These are phyloP conservation scores for Pogonocherus hispidulus DNA, from an alignment of 2,888 invertebrate species.

Conservation along the genomic window DNA sequence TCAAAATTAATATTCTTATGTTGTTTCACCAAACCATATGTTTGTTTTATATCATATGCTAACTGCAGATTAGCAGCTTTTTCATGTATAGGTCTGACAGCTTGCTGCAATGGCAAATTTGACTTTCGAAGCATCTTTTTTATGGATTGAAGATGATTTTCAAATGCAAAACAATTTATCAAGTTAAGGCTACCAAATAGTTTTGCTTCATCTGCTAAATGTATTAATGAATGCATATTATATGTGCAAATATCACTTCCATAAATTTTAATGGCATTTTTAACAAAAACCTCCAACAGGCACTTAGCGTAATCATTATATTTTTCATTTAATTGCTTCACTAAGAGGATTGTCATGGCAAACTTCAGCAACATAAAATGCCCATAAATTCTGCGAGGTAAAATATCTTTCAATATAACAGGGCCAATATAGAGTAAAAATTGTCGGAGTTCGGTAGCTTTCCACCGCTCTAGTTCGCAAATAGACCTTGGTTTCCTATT, in stretches of 20 bases:
- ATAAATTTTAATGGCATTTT: slow-evolving; percentile 32
- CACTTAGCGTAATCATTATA: slow-evolving; percentile 44
- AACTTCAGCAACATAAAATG: slow-evolving; percentile 48
- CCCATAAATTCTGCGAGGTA: slow-evolving; percentile 37
- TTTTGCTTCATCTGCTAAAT: slow-evolving; percentile 38
- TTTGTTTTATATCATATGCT: too few species aligned
- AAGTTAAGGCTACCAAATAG: slow-evolving; percentile 28
- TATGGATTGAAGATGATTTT: slow-evolving; percentile 33
- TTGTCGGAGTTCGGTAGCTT: slow-evolving; percentile 51
- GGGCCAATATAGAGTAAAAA: slow-evolving; percentile 50
- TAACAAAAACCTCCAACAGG: slow-evolving; percentile 34
- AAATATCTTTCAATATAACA: slow-evolving; percentile 38
- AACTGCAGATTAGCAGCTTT: too few species aligned
- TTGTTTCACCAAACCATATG: too few species aligned
- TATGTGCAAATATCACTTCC: slow-evolving; percentile 37
- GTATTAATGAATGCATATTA: slow-evolving; percentile 34
- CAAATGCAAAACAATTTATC: slow-evolving; percentile 36
- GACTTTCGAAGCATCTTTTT: slow-evolving; percentile 37
- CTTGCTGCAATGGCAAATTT: background rate
- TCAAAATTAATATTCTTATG: too few species aligned
- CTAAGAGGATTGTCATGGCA: slow-evolving; percentile 44
- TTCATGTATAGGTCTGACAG: too few species aligned
- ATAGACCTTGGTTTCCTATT: slow-evolving; percentile 50
- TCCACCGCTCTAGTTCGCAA: slow-evolving; percentile 48
- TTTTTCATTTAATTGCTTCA: slow-evolving; percentile 34